Conservation (phyloP, 2,113 vertebrate genomes). For the Pluvianellus socialis region DNA sequence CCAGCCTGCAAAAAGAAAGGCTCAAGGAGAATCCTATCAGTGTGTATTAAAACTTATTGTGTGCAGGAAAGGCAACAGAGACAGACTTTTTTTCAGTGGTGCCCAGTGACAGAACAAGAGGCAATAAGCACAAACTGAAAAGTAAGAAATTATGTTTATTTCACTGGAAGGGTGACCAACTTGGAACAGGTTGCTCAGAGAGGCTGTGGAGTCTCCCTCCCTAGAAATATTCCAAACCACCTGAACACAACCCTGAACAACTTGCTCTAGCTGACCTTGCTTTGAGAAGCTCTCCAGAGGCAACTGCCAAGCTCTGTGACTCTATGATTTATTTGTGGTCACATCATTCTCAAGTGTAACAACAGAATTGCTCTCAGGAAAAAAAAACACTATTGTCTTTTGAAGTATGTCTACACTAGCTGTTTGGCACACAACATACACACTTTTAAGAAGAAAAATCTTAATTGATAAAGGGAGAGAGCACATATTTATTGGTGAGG, state of each 20-base stretch:
- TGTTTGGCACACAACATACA: neutral
- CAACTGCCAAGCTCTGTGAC: accelerated
- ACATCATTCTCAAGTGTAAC: neutral
- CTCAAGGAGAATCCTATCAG: neutral
- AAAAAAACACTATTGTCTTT: neutral
- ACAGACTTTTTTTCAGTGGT: neutral
- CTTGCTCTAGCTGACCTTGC: neutral
- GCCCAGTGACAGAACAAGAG: neutral
- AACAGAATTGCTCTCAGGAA: neutral
- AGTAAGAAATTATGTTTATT: neutral
- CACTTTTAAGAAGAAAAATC: neutral
- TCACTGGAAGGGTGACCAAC: neutral
- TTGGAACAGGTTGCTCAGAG: neutral
- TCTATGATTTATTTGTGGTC: neutral
- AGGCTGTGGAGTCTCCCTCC: neutral
- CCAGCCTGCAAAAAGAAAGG: neutral
- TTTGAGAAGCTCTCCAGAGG: neutral
- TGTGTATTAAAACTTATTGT: neutral
- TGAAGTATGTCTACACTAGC: neutral
- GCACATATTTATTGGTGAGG: too few species aligned
- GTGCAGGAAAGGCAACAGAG: neutral
- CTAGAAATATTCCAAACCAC: neutral
- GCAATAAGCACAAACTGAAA: neutral
- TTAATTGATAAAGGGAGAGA: neutral
- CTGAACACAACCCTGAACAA: neutral